phyloP scores from a whole-genome alignment of 2,797 vertebrate species.

The Mallotus villosus region DNA sequence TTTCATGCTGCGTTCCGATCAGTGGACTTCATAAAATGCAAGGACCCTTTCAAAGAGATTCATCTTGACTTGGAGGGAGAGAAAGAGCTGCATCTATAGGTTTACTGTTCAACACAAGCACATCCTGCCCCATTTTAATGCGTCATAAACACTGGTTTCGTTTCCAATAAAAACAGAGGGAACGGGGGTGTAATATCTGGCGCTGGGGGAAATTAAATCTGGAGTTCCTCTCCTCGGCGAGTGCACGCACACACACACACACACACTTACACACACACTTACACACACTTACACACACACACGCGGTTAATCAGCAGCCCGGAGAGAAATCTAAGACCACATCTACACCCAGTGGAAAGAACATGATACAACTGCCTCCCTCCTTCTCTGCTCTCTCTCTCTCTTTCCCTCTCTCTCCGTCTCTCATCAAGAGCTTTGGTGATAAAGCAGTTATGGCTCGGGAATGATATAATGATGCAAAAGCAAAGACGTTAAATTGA shows the following conservation, averaged over 20 bases:
- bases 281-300: slow-evolving; percentile 12
- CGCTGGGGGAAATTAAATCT: slow-evolving; percentile 78
- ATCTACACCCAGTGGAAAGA: slow-evolving; percentile 77
- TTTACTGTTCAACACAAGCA: slow-evolving; percentile 65
- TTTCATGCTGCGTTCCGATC: slow-evolving; percentile 54
- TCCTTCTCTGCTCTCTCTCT: slow-evolving; percentile 25
- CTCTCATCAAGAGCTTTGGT: neutral
- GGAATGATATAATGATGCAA: slow-evolving; percentile 1
- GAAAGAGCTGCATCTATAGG: slow-evolving; percentile 63
- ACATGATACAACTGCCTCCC: slow-evolving; percentile 69
- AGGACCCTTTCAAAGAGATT: slow-evolving; percentile 56
- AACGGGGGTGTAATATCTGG: slow-evolving; percentile 75
- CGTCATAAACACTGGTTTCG: slow-evolving; percentile 76
- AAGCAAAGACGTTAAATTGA: neutral
- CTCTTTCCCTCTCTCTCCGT: slow-evolving; percentile 30
- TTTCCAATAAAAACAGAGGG: slow-evolving; percentile 75
- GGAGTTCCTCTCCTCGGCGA: slow-evolving; percentile 67
- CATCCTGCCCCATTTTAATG: slow-evolving; percentile 69
- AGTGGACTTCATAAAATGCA: slow-evolving; percentile 60
- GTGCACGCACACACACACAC: slow-evolving; percentile 28
- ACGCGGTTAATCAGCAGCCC: slow-evolving; percentile 69
- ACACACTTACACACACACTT: slow-evolving; percentile 21
- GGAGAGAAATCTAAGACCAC: slow-evolving; percentile 76
- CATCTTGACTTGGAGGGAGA: slow-evolving; percentile 53
- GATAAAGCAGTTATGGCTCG: neutral